Conservation (phyloP, 2,888 invertebrate genomes). For the Diachrysia chrysitis region DNA sequence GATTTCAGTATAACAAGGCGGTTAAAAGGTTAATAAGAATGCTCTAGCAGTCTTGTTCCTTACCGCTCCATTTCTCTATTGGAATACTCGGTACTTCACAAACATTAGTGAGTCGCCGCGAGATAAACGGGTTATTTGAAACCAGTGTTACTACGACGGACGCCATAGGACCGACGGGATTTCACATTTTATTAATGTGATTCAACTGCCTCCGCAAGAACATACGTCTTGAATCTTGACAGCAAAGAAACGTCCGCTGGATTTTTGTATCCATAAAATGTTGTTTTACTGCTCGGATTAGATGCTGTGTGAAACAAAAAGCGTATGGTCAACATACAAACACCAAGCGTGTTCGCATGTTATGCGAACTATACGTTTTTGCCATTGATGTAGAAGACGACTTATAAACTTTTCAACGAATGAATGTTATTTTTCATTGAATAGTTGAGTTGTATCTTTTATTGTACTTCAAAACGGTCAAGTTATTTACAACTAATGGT, state of each 20-base stretch:
- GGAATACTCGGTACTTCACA: slow-evolving; percentile 27
- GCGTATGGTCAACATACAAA: not conserved
- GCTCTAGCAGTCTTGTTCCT: slow-evolving; percentile 36
- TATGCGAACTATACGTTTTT: not conserved
- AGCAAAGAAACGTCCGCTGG: slow-evolving; percentile 39
- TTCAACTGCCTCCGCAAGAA: slow-evolving; percentile 49
- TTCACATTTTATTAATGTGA: slow-evolving; percentile 57
- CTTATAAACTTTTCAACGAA: not conserved
- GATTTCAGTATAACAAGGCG: slow-evolving; percentile 29
- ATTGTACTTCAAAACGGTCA: too few species aligned
- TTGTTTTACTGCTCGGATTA: slow-evolving; percentile 32
- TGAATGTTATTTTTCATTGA: too few species aligned
- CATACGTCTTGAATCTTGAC: slow-evolving; percentile 44
- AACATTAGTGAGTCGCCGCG: slow-evolving; percentile 37
- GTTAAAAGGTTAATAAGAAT: slow-evolving; percentile 50
- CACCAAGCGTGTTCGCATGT: not conserved
- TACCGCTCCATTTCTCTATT: slow-evolving; percentile 43
- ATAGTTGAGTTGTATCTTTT: too few species aligned
- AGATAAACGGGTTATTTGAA: slow-evolving; percentile 56
- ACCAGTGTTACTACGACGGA: slow-evolving; percentile 39
- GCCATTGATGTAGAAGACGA: not conserved
- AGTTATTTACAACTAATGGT: too few species aligned
- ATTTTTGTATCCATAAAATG: slow-evolving; percentile 54
- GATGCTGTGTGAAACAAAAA: slow-evolving; percentile 9
- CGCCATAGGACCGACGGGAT: slow-evolving; percentile 38